Conservation (phyloP, 2,113 vertebrate genomes). For the Amphiprion percula region DNA sequence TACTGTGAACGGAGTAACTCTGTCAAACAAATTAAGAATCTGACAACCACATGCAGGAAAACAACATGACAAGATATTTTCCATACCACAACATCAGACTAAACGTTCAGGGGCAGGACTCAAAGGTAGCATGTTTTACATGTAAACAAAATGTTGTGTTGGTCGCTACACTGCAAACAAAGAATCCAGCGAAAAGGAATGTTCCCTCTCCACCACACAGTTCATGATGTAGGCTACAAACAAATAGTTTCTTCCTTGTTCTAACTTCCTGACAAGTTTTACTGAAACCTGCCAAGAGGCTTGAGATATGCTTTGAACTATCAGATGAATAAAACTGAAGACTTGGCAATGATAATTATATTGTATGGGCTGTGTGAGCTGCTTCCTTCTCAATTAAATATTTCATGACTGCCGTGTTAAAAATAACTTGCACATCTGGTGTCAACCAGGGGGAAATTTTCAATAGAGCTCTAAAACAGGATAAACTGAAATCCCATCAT, state of each 20-base stretch:
- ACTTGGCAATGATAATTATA: neutral
- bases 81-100: neutral
- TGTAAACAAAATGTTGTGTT: neutral
- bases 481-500: slow-evolving; percentile 22
- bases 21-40: too few relatives aligned
- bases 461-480: slow-evolving; percentile 4
- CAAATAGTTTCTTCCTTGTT: neutral
- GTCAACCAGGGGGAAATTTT: slow-evolving; percentile 11
- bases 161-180: neutral
- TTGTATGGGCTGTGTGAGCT: neutral
- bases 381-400: slow-evolving; percentile 42
- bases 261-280: neutral
- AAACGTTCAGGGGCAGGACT: neutral
- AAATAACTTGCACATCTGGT: neutral
- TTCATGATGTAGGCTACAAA: neutral
- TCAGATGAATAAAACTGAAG: neutral
- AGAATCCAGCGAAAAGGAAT: neutral
- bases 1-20: too few relatives aligned
- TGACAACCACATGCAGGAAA: neutral
- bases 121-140: neutral
- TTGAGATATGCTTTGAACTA: neutral
- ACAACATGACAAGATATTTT: neutral
- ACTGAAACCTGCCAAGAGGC: neutral
- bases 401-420: slow-evolving; percentile 22
- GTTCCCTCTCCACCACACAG: neutral